phyloP scores from a whole-genome alignment of 2,888 invertebrate species.

The Cryptus armator region DNA sequence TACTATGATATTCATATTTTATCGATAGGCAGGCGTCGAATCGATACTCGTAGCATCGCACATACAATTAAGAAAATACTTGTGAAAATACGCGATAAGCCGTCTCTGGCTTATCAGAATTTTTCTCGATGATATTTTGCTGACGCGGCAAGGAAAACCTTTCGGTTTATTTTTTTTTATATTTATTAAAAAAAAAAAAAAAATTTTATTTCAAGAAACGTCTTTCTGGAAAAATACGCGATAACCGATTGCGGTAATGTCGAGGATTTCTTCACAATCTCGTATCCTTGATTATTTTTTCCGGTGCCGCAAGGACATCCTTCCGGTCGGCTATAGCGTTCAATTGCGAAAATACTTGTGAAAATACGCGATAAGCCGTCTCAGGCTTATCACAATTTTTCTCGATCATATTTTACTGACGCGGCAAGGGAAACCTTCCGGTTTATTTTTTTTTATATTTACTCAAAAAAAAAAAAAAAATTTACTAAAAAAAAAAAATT shows the following conservation, averaged over 20 bases:
- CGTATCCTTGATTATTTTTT: conserved; percentile 86
- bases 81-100: neutral
- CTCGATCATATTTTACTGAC: no score
- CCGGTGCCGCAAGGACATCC: conserved; percentile 89
- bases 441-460: no score
- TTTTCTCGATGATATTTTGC: no score
- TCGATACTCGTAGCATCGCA: neutral
- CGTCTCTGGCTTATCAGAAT: no score
- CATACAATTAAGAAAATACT: neutral
- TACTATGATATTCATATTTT: neutral
- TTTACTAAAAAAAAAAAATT: no score
- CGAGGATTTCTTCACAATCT: conserved; percentile 83
- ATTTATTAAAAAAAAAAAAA: no score
- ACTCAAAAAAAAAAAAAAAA: no score
- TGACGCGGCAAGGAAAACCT: no score
- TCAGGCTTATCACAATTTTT: no score
- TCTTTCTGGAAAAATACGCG: neutral
- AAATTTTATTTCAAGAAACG: neutral
- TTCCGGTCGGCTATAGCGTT: conserved; percentile 95
- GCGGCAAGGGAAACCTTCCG: no score
- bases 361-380: neutral
- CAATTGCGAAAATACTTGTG: conserved; percentile 76
- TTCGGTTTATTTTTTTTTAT: no score
- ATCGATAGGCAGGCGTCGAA: neutral
- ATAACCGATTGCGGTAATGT: neutral